Conservation (phyloP, 2,888 invertebrate species). For the Drosophila cognata region DNA sequence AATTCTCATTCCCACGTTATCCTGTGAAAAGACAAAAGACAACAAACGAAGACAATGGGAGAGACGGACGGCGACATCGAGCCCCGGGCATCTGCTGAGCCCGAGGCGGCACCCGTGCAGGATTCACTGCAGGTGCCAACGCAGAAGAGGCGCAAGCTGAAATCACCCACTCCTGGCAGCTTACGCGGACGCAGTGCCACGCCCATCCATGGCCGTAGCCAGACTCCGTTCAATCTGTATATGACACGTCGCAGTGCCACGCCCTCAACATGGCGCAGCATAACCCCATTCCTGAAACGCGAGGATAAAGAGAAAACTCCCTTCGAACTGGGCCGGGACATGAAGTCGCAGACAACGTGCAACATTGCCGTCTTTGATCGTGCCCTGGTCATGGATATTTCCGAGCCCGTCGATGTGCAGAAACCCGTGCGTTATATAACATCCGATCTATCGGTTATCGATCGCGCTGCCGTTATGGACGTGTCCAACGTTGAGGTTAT, state of each 20-base stretch:
- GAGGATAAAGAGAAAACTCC: conserved; percentile 85
- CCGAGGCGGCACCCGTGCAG: conserved; percentile 81
- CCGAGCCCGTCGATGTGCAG: conserved; percentile 82
- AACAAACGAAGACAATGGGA: conserved; percentile 78
- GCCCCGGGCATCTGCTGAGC: conserved; percentile 81
- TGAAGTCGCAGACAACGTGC: conserved; percentile 83
- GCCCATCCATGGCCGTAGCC: conserved; percentile 84
- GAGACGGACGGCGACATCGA: conserved; percentile 84
- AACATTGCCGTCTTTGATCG: conserved; percentile 85
- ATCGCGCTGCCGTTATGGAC: conserved; percentile 85
- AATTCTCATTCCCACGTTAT: conserved; percentile 67
- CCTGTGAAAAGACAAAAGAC: conserved; percentile 69
- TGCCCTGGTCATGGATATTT: conserved; percentile 85
- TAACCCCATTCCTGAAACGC: conserved; percentile 85
- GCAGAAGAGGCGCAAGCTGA: conserved; percentile 83
- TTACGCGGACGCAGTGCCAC: conserved; percentile 84
- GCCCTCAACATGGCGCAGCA: conserved; percentile 85
- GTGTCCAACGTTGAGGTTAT: conserved; percentile 85
- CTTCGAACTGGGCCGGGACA: conserved; percentile 84
- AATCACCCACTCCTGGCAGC: conserved; percentile 84
- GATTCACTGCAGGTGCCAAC: conserved; percentile 83
- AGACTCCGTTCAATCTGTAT: conserved; percentile 83
- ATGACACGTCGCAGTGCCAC: conserved; percentile 84
- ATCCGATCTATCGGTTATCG: conserved; percentile 85
- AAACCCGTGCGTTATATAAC: conserved; percentile 85